phyloP scores from a whole-genome alignment of 2,113 vertebrate genomes.

The Cavia aperea region DNA sequence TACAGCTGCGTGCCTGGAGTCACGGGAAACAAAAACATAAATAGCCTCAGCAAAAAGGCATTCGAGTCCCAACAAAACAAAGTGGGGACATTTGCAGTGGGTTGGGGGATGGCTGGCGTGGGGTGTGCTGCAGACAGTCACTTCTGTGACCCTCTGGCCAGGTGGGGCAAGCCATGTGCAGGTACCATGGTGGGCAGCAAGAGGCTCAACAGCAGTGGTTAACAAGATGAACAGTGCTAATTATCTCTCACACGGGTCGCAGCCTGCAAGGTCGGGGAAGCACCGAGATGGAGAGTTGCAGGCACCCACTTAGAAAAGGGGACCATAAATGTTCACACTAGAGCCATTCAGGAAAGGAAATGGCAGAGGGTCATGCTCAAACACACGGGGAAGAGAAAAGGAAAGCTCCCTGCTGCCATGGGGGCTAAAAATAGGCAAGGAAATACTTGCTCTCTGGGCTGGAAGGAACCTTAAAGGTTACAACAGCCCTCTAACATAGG shows the following conservation, averaged over 20 bases:
- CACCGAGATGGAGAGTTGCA: background rate
- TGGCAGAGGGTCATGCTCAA: background rate
- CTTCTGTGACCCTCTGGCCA: too few relatives aligned
- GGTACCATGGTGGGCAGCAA: background rate
- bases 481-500: background rate
- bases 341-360: background rate
- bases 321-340: background rate
- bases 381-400: background rate
- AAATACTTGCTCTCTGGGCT: conserved; percentile 45
- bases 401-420: background rate
- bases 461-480: conserved; percentile 46
- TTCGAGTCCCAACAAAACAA: background rate
- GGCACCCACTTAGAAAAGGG: background rate
- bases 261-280: background rate
- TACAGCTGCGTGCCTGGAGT: background rate
- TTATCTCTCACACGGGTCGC: background rate
- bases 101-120: background rate
- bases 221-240: background rate
- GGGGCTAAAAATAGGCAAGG: conserved; percentile 51
- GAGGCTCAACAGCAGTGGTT: background rate
- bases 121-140: background rate
- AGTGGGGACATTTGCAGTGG: background rate
- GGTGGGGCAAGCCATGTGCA: too few relatives aligned
- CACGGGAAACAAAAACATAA: background rate
- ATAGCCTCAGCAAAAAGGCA: background rate